Conservation (phyloP, 2,113 vertebrate species). For the Lichenostomus cassidix region DNA sequence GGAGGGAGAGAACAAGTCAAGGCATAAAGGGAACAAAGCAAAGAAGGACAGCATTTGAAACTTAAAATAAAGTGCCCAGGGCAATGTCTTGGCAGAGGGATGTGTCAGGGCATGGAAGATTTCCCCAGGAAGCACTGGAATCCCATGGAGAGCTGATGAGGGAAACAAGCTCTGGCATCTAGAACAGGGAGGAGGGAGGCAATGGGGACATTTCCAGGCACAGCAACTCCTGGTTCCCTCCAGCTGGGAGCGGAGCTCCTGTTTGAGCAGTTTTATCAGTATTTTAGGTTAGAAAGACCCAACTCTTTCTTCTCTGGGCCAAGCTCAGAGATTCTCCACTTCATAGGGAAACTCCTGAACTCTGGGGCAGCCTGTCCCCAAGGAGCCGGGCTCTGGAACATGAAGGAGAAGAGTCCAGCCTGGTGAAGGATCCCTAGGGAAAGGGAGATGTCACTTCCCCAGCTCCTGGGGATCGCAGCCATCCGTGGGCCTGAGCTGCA, state of each 20-base stretch:
- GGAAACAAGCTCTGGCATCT: background rate
- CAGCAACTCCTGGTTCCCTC: background rate
- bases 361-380: rapidly evolving
- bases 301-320: background rate
- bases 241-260: background rate
- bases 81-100: background rate
- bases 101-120: background rate
- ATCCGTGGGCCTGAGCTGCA: rapidly evolving
- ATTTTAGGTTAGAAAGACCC: background rate
- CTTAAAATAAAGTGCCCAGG: background rate
- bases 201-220: background rate
- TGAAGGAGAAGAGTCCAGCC: background rate
- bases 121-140: background rate
- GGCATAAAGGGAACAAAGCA: background rate
- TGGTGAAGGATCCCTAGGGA: background rate
- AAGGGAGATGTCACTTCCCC: background rate
- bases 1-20: background rate
- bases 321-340: background rate
- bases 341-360: background rate
- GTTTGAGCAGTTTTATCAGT: background rate
- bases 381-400: background rate
- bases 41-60: background rate
- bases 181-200: background rate
- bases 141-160: background rate
- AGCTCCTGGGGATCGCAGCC: rapidly evolving